Evolutionary conservation across 2,888 invertebrate species (phyloP).

Genomic region (Aphidoletes aphidimyza): DNA sequence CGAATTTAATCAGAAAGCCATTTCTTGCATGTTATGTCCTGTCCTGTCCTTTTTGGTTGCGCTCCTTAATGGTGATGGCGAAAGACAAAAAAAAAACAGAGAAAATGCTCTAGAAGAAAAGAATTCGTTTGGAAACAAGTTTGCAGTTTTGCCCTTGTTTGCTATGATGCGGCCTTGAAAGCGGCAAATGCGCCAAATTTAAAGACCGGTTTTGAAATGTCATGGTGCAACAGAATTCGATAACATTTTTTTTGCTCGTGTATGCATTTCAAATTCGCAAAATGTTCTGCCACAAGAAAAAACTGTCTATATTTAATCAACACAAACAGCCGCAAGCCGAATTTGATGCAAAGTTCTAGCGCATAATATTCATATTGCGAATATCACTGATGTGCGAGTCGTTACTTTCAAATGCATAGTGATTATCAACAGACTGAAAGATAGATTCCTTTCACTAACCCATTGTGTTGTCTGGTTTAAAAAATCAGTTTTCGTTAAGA

Average conservation of each 20-base stretch:
- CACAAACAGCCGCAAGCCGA: neutral
- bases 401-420: no score
- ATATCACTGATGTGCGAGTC: no score
- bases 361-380: neutral
- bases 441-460: neutral
- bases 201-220: neutral
- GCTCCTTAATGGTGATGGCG: neutral
- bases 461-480: neutral
- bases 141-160: conserved; percentile 18
- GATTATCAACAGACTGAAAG: no score
- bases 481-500: neutral
- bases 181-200: neutral
- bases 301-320: conserved; percentile 25
- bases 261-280: neutral
- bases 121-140: conserved; percentile 35
- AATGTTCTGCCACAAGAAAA: neutral
- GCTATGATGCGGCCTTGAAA: conserved; percentile 35
- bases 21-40: conserved; percentile 12
- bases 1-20: conserved; percentile 53
- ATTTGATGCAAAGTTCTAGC: neutral
- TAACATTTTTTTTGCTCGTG: neutral
- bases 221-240: neutral
- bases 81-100: neutral
- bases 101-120: neutral
- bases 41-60: neutral